phyloP scores from a whole-genome alignment of 2,888 invertebrate genomes.

The Chironomus riparius region DNA sequence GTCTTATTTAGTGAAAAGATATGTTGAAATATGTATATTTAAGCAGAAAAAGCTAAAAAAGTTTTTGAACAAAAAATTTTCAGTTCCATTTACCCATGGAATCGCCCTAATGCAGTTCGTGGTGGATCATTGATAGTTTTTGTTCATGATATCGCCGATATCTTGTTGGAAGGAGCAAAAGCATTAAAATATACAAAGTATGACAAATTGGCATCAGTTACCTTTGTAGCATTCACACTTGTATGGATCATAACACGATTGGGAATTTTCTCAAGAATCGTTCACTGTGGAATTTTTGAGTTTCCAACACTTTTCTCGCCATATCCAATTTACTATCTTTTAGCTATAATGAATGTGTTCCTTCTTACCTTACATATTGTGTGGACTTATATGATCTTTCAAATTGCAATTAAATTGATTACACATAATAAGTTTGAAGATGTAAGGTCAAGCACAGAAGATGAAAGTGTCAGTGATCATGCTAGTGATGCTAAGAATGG shows the following conservation, averaged over 20 bases:
- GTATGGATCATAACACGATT: constrained; percentile 88
- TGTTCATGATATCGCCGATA: constrained; percentile 82
- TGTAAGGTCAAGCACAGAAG: neutral
- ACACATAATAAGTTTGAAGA: neutral
- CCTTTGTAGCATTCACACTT: constrained; percentile 82
- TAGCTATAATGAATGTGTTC: constrained; percentile 73
- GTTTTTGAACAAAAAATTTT: too few species aligned
- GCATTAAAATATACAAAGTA: constrained; percentile 65
- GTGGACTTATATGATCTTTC: constrained; percentile 91
- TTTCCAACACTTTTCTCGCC: constrained; percentile 76
- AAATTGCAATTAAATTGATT: constrained; percentile 45
- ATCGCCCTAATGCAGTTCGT: constrained; percentile 83
- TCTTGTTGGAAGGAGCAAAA: constrained; percentile 81
- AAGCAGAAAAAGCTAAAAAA: too few species aligned
- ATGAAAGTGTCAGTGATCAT: neutral
- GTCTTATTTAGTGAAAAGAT: too few species aligned
- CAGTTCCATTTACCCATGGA: too few species aligned
- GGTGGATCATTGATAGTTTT: constrained; percentile 84
- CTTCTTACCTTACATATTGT: constrained; percentile 74
- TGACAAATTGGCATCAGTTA: constrained; percentile 75
- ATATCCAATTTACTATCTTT: constrained; percentile 91
- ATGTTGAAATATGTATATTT: too few species aligned
- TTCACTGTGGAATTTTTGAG: constrained; percentile 74
- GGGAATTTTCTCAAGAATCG: constrained; percentile 82
- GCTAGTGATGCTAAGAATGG: too few species aligned